A percentile compares a stretch with the other conserved stretches of the same genome.
These are phyloP conservation scores for Pseudomyrmex gracilis DNA, from an alignment of 1,140 invertebrate genomes.

Conservation along the genomic window DNA sequence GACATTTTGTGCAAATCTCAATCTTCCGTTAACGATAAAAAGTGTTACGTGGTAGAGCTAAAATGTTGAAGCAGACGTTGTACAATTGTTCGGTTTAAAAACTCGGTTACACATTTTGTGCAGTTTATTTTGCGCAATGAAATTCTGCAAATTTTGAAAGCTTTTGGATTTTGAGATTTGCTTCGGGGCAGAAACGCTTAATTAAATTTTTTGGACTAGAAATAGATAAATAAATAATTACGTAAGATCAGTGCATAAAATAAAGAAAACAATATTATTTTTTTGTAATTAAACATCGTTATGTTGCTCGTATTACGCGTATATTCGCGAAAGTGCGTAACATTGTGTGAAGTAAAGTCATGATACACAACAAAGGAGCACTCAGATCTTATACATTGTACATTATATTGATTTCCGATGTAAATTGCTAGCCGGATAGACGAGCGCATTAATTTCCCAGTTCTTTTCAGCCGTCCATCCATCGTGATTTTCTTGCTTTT, in stretches of 20 bases:
- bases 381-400: conserved; percentile 57
- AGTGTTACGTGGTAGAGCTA: not conserved
- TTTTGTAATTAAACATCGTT: not conserved
- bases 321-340: no score
- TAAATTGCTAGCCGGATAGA: conserved; percentile 39
- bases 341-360: not conserved
- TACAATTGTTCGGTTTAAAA: not conserved
- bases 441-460: conserved; percentile 57
- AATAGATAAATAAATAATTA: no score
- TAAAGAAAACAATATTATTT: not conserved
- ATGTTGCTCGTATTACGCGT: conserved; percentile 15
- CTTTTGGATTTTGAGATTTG: not conserved
- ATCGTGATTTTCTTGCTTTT: not conserved
- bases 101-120: no score
- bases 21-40: not conserved
- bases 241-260: not conserved
- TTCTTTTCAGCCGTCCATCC: conserved; percentile 54
- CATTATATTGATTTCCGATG: conserved; percentile 50
- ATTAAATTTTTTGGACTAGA: not conserved
- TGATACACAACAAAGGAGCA: conserved; percentile 57
- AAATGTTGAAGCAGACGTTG: conserved; percentile 14
- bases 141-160: not conserved
- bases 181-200: not conserved
- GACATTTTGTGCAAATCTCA: conserved; percentile 12
- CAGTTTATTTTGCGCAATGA: not conserved